phyloP scores from a whole-genome alignment of 2,113 vertebrate genomes.

The Alosa alosa region DNA sequence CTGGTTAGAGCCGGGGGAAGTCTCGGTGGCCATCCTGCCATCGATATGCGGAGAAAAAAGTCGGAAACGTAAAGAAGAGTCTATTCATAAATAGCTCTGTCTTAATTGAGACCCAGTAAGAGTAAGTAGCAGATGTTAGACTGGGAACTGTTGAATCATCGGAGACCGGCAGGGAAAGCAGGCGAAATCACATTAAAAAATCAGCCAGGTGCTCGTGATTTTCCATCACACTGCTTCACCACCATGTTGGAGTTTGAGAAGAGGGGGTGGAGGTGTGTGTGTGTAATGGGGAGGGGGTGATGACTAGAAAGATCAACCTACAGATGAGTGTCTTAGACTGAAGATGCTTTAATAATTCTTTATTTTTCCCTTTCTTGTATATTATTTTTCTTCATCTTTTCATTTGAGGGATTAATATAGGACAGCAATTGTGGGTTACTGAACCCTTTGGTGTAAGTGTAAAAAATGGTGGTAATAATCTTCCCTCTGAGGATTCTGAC shows the following conservation, averaged over 20 bases:
- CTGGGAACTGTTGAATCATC: conserved; percentile 75
- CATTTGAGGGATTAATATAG: conserved; percentile 11
- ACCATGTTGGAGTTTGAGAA: conserved; percentile 31
- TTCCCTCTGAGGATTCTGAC: conserved; percentile 13
- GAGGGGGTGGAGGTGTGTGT: conserved; percentile 11
- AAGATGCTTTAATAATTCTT: conserved; percentile 8
- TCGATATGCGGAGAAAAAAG: conserved; percentile 38
- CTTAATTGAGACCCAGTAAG: conserved; percentile 78
- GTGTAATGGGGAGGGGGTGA: neutral
- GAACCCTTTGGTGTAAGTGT: conserved; percentile 10
- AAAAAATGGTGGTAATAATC: conserved; percentile 16
- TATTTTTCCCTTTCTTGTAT: neutral
- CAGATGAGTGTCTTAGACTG: neutral
- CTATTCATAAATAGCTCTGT: conserved; percentile 59
- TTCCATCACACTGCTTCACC: conserved; percentile 42
- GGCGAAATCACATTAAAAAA: conserved; percentile 57
- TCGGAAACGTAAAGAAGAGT: conserved; percentile 61
- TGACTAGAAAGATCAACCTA: conserved; percentile 17
- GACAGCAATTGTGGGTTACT: conserved; percentile 12
- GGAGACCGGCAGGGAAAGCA: conserved; percentile 64
- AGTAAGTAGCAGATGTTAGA: conserved; percentile 76
- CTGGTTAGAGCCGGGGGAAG: conserved; percentile 49
- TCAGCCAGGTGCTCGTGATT: conserved; percentile 69
- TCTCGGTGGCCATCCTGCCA: conserved; percentile 43
- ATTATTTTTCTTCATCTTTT: neutral